Evolutionary conservation across 2,888 invertebrate genomes (phyloP).

Genomic region (Adineta ricciae): DNA sequence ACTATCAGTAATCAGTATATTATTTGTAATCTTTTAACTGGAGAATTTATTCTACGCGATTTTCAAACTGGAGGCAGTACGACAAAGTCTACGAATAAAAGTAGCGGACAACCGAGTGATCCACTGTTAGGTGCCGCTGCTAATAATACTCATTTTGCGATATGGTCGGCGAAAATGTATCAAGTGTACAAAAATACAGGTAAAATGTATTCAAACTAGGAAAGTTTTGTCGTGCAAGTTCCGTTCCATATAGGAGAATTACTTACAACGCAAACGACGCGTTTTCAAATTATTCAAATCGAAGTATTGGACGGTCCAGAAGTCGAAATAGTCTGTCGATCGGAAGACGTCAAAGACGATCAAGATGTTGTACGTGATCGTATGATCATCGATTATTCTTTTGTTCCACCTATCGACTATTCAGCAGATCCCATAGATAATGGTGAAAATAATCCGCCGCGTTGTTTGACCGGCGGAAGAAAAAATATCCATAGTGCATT

Average conservation of each 20-base stretch:
- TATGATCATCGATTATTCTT: slow-evolving; percentile 27
- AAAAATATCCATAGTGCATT: slow-evolving; percentile 48
- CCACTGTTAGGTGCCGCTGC: background rate
- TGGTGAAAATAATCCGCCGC: background rate
- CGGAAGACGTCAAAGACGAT: slow-evolving; percentile 28
- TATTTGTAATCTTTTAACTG: slow-evolving; percentile 79
- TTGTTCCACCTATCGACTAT: background rate
- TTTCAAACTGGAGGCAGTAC: slow-evolving; percentile 37
- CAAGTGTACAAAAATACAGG: background rate
- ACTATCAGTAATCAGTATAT: slow-evolving; percentile 90
- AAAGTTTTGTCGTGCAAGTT: too few relatives aligned
- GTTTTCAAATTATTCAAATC: slow-evolving; percentile 30
- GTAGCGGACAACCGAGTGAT: background rate
- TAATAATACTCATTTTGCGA: background rate
- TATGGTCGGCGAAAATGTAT: background rate
- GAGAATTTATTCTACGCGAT: slow-evolving; percentile 59
- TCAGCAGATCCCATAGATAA: background rate
- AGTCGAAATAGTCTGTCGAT: slow-evolving; percentile 25
- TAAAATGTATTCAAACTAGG: background rate
- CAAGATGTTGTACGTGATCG: slow-evolving; percentile 30
- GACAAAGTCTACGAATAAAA: background rate
- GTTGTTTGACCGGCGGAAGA: background rate
- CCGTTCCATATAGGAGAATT: background rate
- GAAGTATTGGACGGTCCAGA: slow-evolving; percentile 31
- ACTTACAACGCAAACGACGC: background rate